Evolutionary conservation across 2,888 invertebrate species (phyloP), one percentile per base, ranked within the genome.

Genomic region (Chrysolina haemoptera): DNA sequence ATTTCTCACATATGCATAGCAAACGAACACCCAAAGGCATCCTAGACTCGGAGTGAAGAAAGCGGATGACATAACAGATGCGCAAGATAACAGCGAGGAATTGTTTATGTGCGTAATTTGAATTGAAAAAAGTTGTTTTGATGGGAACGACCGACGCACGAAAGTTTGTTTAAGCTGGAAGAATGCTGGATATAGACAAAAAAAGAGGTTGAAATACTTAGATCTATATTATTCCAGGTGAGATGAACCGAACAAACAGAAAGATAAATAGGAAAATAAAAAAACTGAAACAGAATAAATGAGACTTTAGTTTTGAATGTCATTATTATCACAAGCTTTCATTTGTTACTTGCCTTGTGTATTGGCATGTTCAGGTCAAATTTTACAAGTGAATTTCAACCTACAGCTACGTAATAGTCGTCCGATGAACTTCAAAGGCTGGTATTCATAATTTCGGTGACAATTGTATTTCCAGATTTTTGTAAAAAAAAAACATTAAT

Each of bases 1-100:
- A 68, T 70, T 50, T 59, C 16, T 27, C 14, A 59, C 59, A 35
- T 59, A 27, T 59, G 35, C 59, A 59, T 59, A 59, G 14, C 59
- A 14, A 59, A 59, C 59, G 27, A 27, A 59, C n/a, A 59, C 59
- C 35, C 22, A 22, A 59, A 9, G 59, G 59, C 35, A 14, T 10
- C 27, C 9, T 35, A 27, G 8, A 18, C n/a, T 59, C 14, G 9
- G 8, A 59, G 35, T 59, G 9, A 1, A 1, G 16, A 18, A 50
- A 50, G n/a, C 18, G n/a, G 16, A 59, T 59, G 59, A 27, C 6
- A 27, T 22, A 59, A 59, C 59, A 59, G n/a, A 59, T 27, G 59
- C n/a, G 12, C 27, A 35, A 35, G 27, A 59, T 59, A 59, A 59
- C 59, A 35, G 27, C n/a, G 59, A 4, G 16, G 35, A 35, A 20